Base-by-base conservation (phyloP, 2,797 vertebrate genomes). In the Tragopan temminckii region DNA sequence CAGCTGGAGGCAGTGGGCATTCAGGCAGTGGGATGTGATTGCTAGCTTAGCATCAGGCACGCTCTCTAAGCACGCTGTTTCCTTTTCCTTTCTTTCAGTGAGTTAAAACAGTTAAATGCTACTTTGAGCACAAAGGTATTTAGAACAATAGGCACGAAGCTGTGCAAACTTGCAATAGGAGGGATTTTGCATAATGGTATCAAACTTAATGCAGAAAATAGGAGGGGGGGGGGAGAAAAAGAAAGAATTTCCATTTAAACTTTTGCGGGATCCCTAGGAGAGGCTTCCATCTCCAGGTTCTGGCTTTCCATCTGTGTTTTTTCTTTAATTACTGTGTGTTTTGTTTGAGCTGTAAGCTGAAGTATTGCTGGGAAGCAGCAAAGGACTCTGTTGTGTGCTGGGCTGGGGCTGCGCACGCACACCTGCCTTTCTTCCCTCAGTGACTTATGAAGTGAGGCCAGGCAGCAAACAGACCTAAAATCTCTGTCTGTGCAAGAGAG, bases 21-120 rank as follows among this genome's bases (percentile, higher is more conserved):
- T 95, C 88, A 94, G 78, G 88, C 91, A 70, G 88, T 96, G 94
- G 84, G 94, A 79, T 93, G 85, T 84, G 92, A 95, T 96, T 93
- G 85, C 92, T 76, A 69, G 81, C 55, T 94, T 80, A 83, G 75
- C 11, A 5, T 64, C 79, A 74, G 58, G 89, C 89, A 12, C 85
- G 59, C 91, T 95, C 81, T 93, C 48, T 57, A 38, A 77, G 77
- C 76, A 3, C 68, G 58, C 81, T 67, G 74, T 31, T 94, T 89
- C 68, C 66, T 93, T 85, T 82, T 74, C 42, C 69, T 89, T 71
- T 75, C 75, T 89, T 78, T 50, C 72, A 80, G 81, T 33, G 61
- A 50, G 23, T 90, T 88, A 71, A 88, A 91, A 36, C 63, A 90
- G 58, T 91, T 74, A 71, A 90, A 13, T 42, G 74, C 72, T 43